phyloP scores from a whole-genome alignment of 1,140 invertebrate species.

The Leptinotarsa lineolata region DNA sequence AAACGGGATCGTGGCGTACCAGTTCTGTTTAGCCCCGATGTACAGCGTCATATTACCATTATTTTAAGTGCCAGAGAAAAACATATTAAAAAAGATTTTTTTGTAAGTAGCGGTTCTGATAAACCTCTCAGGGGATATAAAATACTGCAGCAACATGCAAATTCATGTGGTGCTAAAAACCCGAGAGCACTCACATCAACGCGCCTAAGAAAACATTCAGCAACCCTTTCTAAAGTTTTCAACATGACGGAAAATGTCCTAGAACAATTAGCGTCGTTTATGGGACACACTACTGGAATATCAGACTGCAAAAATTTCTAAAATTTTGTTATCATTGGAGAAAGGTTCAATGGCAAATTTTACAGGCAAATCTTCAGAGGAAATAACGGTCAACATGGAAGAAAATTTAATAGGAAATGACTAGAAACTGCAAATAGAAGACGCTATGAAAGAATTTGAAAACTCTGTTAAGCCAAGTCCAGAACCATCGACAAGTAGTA shows the following conservation, averaged over 20 bases:
- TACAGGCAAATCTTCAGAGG: constrained; percentile 47
- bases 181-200: too few relatives aligned
- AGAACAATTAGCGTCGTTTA: too few relatives aligned
- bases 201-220: too few relatives aligned
- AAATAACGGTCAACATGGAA: constrained; percentile 48
- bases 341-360: constrained; percentile 43
- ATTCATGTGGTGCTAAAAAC: too few relatives aligned
- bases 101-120: constrained; percentile 15
- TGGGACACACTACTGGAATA: constrained; percentile 9
- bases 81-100: too few relatives aligned
- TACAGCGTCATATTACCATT: constrained; percentile 20
- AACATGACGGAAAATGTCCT: too few relatives aligned
- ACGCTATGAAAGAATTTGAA: background rate
- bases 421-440: background rate
- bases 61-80: too few relatives aligned
- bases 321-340: constrained; percentile 36
- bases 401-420: constrained; percentile 22
- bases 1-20: constrained; percentile 30
- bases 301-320: constrained; percentile 42
- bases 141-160: constrained; percentile 35
- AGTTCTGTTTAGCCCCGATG: constrained; percentile 19
- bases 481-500: background rate
- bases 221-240: too few relatives aligned
- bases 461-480: background rate
- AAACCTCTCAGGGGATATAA: constrained; percentile 46